Conservation (phyloP, 2,113 vertebrate genomes). For the Reinhardtius hippoglossoides region DNA sequence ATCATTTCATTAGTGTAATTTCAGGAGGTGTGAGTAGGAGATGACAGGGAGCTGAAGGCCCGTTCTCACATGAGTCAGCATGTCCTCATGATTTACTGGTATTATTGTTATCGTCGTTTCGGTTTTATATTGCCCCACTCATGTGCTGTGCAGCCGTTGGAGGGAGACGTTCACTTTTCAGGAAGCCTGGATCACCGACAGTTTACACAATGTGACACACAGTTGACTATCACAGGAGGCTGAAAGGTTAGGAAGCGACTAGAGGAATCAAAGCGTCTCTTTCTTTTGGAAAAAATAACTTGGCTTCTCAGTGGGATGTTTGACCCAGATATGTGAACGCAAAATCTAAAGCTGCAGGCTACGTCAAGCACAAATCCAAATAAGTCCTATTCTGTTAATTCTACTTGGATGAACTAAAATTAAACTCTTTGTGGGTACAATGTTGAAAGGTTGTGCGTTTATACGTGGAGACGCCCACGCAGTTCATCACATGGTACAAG, state of each 20-base stretch:
- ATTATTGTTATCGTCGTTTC: neutral
- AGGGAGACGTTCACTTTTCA: neutral
- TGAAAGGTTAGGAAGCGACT: slow-evolving; percentile 8
- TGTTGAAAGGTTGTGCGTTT: slow-evolving; percentile 26
- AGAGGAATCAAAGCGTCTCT: slow-evolving; percentile 44
- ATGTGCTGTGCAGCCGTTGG: neutral
- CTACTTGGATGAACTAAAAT: slow-evolving; percentile 26
- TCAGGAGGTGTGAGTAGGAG: neutral
- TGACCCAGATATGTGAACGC: slow-evolving; percentile 55
- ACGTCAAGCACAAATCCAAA: slow-evolving; percentile 28
- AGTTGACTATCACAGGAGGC: neutral
- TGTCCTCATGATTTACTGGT: neutral
- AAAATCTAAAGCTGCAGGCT: slow-evolving; percentile 39
- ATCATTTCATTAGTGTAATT: neutral
- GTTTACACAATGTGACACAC: slow-evolving; percentile 13
- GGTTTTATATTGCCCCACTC: neutral
- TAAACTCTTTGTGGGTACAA: neutral
- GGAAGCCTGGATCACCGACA: neutral
- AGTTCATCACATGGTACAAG: slow-evolving; percentile 23
- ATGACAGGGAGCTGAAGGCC: neutral
- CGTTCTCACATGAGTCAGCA: neutral
- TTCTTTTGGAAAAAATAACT: slow-evolving; percentile 29
- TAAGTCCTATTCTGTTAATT: slow-evolving; percentile 37
- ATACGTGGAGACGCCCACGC: slow-evolving; percentile 5
- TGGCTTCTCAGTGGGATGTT: slow-evolving; percentile 51